A percentile compares a stretch with the other conserved stretches of the same genome.
These are phyloP conservation scores for Microdon myrmicae DNA, from an alignment of 2,888 invertebrate species.

Conservation along the genomic window DNA sequence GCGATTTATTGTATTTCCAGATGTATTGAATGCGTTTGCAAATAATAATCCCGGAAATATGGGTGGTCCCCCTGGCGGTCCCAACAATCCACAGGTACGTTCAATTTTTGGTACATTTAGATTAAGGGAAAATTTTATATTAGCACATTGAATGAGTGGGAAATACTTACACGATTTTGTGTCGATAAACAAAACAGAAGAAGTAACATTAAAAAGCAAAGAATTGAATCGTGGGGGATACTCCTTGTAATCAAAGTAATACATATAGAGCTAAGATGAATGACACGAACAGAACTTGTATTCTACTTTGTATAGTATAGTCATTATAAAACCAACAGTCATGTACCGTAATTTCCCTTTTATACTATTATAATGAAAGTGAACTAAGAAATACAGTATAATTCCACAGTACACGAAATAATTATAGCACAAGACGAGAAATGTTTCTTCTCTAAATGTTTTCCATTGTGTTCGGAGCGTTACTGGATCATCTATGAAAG, in stretches of 20 bases:
- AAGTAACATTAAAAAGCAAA: too few relatives aligned
- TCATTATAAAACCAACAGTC: neutral
- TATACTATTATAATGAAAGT: slow-evolving; percentile 1
- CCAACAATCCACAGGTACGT: slow-evolving; percentile 58
- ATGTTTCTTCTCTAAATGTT: too few relatives aligned
- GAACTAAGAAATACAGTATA: neutral
- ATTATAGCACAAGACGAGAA: too few relatives aligned
- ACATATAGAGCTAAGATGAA: slow-evolving; percentile 4
- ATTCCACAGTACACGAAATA: neutral
- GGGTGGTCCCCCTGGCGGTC: slow-evolving; percentile 54
- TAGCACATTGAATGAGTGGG: slow-evolving; percentile 1
- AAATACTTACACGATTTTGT: too few relatives aligned
- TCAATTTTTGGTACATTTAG: slow-evolving; percentile 57
- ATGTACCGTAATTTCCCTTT: slow-evolving; percentile 33
- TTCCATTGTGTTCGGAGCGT: too few relatives aligned
- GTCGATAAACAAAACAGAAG: too few relatives aligned
- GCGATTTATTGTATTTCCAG: too few relatives aligned
- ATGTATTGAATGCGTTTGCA: slow-evolving; percentile 49
- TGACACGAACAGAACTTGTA: slow-evolving; percentile 10
- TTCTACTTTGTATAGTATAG: slow-evolving; percentile 4
- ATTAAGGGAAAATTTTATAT: slow-evolving; percentile 28
- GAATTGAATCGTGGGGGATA: too few relatives aligned
- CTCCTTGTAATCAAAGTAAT: too few relatives aligned
- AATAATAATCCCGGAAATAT: slow-evolving; percentile 54
- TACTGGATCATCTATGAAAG: too few relatives aligned